Base-by-base conservation (phyloP, 2,797 vertebrate species). In the Danio aesculapii region DNA sequence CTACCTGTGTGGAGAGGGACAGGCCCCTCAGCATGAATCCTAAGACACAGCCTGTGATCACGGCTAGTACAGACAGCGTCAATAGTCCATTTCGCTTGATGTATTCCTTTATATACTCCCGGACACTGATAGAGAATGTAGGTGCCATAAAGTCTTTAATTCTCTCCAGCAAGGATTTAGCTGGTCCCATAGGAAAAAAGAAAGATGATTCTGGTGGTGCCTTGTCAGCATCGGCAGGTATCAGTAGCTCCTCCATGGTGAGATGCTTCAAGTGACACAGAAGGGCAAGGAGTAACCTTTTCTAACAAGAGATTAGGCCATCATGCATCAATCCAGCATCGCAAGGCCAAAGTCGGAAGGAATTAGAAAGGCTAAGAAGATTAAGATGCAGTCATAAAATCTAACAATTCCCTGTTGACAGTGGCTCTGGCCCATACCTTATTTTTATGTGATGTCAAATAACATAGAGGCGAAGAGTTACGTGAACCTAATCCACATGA, bases 1-100 rank as follows among this genome's bases (percentile, higher is more conserved):
- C 85, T 86, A 96, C 96, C 95, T 97, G 94, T 6, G 93, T 89
- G 1, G 95, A 95, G 67, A 97, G 91, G 17, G 95, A 88, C 41
- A 94, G 91, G 0, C 92, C 90, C 75, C 96, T 90, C 79, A 97
- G 92, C 88, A 93, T 85, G 87, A 95, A 96, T 6, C 96, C 96
- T 85, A 97, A 83, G 1, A 94, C 79, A 84, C 96, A 96, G 11
- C 96, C 96, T 0, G 92, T 93, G 46, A 92, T 46, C 30, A 97
- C 95, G 0, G 96, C 93, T 1, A 96, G 71, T 70, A 97, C 86
- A 0, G 96, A 97, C 6, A 97, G 92, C 0, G 94, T 95, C 84
- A 97, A 73, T 75, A 97, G 91, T 1, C 95, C 96, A 52, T 97
- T 95, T 78, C 83, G 92, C 39, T 13, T 87, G 61, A 90, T 91